phyloP scores from a whole-genome alignment of 2,797 vertebrate genomes.

The Furcifer pardalis region DNA sequence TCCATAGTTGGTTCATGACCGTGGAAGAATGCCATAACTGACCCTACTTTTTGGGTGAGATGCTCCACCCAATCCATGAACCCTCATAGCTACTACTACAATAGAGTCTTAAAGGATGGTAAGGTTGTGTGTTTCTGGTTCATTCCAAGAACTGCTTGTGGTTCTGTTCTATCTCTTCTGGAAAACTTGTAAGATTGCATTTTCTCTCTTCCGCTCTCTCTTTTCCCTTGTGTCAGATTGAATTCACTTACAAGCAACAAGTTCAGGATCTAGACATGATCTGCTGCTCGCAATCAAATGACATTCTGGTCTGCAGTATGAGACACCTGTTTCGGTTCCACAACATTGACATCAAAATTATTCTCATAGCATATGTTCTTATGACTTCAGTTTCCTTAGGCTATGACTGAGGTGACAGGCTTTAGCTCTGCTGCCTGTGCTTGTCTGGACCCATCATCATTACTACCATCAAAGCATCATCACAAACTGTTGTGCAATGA shows the following conservation, averaged over 20 bases:
- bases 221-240: background rate
- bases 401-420: background rate
- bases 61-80: too few relatives aligned
- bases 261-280: background rate
- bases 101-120: background rate
- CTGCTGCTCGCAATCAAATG: background rate
- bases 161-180: background rate
- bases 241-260: background rate
- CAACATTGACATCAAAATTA: constrained; percentile 9
- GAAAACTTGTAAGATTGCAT: background rate
- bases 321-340: background rate
- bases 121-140: background rate
- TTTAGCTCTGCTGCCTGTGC: background rate
- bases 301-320: background rate
- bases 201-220: background rate
- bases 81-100: too few relatives aligned
- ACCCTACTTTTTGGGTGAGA: too few relatives aligned
- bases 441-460: constrained; percentile 8
- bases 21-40: too few relatives aligned
- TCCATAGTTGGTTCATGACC: too few relatives aligned
- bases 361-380: background rate
- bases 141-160: background rate
- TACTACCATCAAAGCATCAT: background rate
- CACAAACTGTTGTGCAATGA: constrained; percentile 7
- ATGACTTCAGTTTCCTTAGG: background rate